These are phyloP conservation scores for Ferrisia virgata DNA, from an alignment of 2,888 invertebrate species.

Conservation along the genomic window DNA sequence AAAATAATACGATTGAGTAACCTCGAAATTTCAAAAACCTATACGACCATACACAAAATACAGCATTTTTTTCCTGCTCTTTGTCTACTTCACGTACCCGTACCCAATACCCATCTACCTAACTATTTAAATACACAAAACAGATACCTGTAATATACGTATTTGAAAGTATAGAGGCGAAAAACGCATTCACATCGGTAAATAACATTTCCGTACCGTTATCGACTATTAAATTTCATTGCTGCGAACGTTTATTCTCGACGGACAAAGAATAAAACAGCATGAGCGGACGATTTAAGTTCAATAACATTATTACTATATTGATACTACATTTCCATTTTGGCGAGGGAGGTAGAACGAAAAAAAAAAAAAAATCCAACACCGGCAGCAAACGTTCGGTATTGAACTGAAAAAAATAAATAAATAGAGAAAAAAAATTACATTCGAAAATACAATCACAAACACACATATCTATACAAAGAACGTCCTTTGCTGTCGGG, in stretches of 20 bases:
- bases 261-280: not conserved
- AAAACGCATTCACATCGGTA: not conserved
- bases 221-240: constrained; percentile 11
- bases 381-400: too few relatives aligned
- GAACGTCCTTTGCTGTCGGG: not conserved
- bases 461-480: not conserved
- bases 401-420: not conserved
- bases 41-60: too few relatives aligned
- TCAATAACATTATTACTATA: constrained; percentile 11
- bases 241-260: constrained; percentile 13
- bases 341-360: not conserved
- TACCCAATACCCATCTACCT: too few relatives aligned
- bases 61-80: too few relatives aligned
- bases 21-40: too few relatives aligned
- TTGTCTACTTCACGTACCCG: too few relatives aligned
- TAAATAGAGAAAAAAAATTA: not conserved
- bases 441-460: not conserved
- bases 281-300: not conserved
- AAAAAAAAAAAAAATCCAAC: not conserved
- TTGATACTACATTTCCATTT: not conserved
- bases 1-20: too few relatives aligned
- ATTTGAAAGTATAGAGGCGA: not conserved
- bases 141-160: not conserved
- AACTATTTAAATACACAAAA: too few relatives aligned
- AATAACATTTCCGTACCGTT: constrained; percentile 10